Evolutionary conservation across 1,140 invertebrate species (phyloP).

Genomic region (Dysdera silvatica): DNA sequence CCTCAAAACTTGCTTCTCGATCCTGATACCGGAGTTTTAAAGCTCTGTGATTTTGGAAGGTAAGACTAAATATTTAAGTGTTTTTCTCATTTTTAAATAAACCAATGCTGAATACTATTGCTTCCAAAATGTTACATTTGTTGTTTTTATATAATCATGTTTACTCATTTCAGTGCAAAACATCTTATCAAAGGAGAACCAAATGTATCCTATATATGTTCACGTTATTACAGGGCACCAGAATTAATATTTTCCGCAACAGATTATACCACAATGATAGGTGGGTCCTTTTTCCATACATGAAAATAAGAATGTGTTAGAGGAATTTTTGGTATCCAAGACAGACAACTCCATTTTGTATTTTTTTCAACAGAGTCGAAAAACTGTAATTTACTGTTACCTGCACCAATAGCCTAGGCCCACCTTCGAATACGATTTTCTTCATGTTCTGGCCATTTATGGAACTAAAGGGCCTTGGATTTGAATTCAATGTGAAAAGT

Average conservation of each 20-base stretch:
- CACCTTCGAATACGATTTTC: too few species aligned
- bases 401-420: too few species aligned
- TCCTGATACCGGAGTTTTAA: constrained; percentile 92
- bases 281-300: constrained; percentile 53
- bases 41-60: constrained; percentile 96
- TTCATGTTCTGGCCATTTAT: too few species aligned
- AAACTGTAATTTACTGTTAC: too few species aligned
- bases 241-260: constrained; percentile 99
- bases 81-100: neutral
- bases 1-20: constrained; percentile 97
- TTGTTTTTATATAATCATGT: constrained; percentile 1
- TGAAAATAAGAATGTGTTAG: too few species aligned
- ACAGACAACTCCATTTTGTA: too few species aligned
- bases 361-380: too few species aligned
- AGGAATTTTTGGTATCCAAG: too few species aligned
- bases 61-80: constrained; percentile 33
- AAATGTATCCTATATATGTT: constrained; percentile 99
- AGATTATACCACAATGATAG: constrained; percentile 98
- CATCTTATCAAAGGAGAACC: constrained; percentile 94
- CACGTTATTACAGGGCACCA: constrained; percentile 96
- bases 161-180: constrained; percentile 67
- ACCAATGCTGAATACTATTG: neutral
- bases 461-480: too few species aligned
- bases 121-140: neutral
- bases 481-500: too few species aligned